These are phyloP conservation scores for Oscheius sp. DNA, from an alignment of 2,888 invertebrate species.

Conservation along the genomic window DNA sequence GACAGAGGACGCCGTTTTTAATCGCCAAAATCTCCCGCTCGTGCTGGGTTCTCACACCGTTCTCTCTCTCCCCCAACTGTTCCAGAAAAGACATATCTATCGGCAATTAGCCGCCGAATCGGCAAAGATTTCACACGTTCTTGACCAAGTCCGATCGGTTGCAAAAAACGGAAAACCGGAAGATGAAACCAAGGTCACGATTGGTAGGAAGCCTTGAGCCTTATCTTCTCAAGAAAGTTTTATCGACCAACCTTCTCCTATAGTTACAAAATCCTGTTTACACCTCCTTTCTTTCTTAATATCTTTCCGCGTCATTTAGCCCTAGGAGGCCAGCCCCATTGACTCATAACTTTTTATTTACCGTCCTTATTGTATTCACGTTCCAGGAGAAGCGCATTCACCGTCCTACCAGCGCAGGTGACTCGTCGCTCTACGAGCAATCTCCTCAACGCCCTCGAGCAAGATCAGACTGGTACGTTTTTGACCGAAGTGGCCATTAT, in stretches of 20 bases:
- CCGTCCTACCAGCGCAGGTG: slow-evolving; percentile 47
- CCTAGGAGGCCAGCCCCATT: not conserved
- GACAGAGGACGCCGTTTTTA: slow-evolving; percentile 25
- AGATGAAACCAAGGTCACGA: not conserved
- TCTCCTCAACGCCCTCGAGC: slow-evolving; percentile 32
- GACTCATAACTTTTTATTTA: not conserved
- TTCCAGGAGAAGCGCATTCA: slow-evolving; percentile 31
- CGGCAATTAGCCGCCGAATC: slow-evolving; percentile 1
- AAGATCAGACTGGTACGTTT: slow-evolving; percentile 22
- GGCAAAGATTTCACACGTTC: not conserved
- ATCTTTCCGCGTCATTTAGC: not conserved
- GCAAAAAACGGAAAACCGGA: not conserved
- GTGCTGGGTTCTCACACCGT: not conserved
- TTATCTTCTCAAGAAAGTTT: not conserved
- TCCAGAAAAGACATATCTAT: not conserved
- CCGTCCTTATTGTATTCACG: not conserved
- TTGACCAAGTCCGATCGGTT: not conserved
- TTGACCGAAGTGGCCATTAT: not conserved
- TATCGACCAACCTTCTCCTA: no score
- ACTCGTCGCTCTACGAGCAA: slow-evolving; percentile 45
- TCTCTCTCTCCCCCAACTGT: slow-evolving; percentile 2
- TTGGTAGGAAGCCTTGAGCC: not conserved
- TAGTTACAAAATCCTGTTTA: not conserved
- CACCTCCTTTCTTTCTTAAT: not conserved
- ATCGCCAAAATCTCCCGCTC: slow-evolving; percentile 28